Evolutionary conservation across 2,797 vertebrate genomes (phyloP).

Genomic region (Gorsachius magnificus): DNA sequence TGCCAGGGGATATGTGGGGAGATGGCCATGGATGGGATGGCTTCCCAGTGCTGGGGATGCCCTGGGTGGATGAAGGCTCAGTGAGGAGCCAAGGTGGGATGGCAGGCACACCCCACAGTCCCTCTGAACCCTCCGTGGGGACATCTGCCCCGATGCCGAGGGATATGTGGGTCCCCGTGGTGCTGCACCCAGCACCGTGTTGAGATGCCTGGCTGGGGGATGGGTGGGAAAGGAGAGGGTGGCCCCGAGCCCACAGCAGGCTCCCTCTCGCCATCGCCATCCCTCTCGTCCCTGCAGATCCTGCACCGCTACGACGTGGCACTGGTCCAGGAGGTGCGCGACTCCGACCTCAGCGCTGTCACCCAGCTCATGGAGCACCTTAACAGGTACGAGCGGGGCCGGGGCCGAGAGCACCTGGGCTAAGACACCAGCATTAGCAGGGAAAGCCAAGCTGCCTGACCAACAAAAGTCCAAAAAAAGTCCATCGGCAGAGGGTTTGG

Average conservation of each 20-base stretch:
- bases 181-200: accelerated
- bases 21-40: accelerated
- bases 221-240: neutral
- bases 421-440: accelerated
- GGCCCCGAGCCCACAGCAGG: neutral
- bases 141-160: accelerated
- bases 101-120: accelerated
- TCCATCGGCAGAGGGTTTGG: neutral
- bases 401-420: accelerated
- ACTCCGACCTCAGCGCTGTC: slow-evolving; percentile 86
- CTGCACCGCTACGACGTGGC: slow-evolving; percentile 85
- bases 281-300: slow-evolving; percentile 70
- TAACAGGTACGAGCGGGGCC: slow-evolving; percentile 74
- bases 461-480: neutral
- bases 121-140: neutral
- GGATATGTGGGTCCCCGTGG: accelerated
- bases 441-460: neutral
- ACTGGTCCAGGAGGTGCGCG: slow-evolving; percentile 92
- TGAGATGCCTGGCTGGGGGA: accelerated
- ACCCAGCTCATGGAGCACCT: slow-evolving; percentile 82
- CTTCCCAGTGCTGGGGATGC: neutral
- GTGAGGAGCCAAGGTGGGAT: neutral
- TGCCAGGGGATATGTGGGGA: accelerated
- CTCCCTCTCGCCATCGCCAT: neutral
- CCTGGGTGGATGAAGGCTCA: neutral